Evolutionary conservation across 2,888 invertebrate genomes (phyloP).

Genomic region (Ptycholaimellus sp.): DNA sequence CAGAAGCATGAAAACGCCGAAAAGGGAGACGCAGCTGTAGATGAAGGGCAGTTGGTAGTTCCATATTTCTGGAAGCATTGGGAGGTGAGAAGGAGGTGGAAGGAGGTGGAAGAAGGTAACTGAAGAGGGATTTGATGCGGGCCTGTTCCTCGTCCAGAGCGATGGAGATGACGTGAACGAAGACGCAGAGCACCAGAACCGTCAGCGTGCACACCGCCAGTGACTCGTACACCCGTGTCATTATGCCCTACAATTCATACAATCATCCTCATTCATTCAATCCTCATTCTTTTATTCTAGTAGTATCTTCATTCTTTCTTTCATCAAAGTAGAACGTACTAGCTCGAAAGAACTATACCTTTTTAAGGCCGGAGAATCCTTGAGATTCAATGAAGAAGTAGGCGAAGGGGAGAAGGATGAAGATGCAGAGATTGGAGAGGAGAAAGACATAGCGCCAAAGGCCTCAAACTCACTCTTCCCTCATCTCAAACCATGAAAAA

Average conservation of each 20-base stretch:
- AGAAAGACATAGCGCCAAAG: conserved; percentile 92
- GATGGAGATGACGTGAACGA: conserved; percentile 67
- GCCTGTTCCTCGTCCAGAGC: conserved; percentile 58
- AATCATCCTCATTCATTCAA: not conserved
- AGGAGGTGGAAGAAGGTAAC: conserved; percentile 44
- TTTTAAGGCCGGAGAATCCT: conserved; percentile 66
- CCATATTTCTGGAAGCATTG: conserved; percentile 68
- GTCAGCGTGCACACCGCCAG: conserved; percentile 60
- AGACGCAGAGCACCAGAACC: conserved; percentile 58
- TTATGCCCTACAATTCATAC: conserved; percentile 40
- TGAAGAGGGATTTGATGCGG: conserved; percentile 55
- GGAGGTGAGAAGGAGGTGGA: too few relatives aligned
- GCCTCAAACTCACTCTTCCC: conserved; percentile 38
- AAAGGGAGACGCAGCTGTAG: conserved; percentile 87
- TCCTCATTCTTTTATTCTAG: not conserved
- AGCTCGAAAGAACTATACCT: too few relatives aligned
- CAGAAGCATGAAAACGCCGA: conserved; percentile 73
- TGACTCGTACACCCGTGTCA: conserved; percentile 75
- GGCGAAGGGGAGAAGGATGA: conserved; percentile 82
- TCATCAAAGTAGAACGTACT: too few relatives aligned
- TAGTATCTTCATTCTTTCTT: too few relatives aligned
- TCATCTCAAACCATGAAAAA: not conserved
- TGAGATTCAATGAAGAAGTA: conserved; percentile 94
- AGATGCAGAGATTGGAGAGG: conserved; percentile 78
- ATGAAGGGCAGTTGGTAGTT: conserved; percentile 80